Percentiles rank a stretch among this genome's conserved stretches.
Evolutionary conservation across 2,113 vertebrate species (phyloP).

Genomic region (Emberiza fucata): DNA sequence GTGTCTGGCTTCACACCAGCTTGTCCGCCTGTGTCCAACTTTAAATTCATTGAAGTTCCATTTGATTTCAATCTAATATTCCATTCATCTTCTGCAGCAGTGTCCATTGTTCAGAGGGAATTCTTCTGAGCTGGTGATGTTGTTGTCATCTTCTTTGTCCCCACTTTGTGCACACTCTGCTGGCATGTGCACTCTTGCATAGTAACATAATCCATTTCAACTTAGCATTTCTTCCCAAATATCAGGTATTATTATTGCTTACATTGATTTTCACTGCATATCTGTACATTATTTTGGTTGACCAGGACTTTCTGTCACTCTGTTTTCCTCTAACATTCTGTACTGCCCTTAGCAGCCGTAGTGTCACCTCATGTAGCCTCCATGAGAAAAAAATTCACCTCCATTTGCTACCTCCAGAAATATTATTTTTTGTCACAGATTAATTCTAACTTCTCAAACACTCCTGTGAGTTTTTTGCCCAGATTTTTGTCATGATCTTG

Average conservation of each 20-base stretch:
- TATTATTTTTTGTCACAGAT: background rate
- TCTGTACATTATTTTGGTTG: background rate
- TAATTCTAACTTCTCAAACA: background rate
- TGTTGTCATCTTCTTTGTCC: background rate
- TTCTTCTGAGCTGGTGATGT: background rate
- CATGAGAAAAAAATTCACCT: background rate
- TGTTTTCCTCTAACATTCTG: background rate
- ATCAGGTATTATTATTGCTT: background rate
- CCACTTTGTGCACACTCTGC: background rate
- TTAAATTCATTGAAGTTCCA: background rate
- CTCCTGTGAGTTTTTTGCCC: background rate
- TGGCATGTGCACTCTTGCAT: background rate
- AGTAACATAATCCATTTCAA: background rate
- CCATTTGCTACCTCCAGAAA: background rate
- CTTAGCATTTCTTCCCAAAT: background rate
- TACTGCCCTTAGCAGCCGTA: background rate
- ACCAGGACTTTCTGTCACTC: background rate
- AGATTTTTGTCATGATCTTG: background rate
- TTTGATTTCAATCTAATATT: constrained; percentile 30
- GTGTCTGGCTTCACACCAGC: background rate
- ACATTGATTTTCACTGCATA: background rate
- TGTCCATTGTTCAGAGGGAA: background rate
- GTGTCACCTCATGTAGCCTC: background rate
- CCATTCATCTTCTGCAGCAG: background rate
- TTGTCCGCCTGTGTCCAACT: background rate